Evolutionary conservation across 2,797 vertebrate species (phyloP).

Genomic region (Calcarius lapponicus): DNA sequence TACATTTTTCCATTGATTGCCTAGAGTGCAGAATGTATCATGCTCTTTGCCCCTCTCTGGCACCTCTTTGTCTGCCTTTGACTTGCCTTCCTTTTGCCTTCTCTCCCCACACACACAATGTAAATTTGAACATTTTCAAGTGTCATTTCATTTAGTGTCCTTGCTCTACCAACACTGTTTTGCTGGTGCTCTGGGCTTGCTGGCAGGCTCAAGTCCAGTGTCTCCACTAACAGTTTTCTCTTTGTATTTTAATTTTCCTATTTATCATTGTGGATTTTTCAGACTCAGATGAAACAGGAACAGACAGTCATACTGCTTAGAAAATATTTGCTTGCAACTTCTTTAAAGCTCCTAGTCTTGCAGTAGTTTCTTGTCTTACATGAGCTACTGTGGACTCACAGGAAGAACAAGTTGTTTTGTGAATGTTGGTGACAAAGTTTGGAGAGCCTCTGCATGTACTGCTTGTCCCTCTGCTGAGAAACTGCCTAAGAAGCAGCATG

Average conservation of each 20-base stretch:
- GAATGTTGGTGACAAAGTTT: neutral
- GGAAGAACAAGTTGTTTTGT: neutral
- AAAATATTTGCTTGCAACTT: neutral
- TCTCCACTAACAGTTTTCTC: neutral
- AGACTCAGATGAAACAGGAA: neutral
- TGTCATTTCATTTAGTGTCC: neutral
- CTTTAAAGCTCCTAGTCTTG: neutral
- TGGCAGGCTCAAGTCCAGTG: neutral
- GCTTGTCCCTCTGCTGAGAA: neutral
- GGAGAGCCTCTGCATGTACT: neutral
- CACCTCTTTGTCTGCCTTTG: neutral
- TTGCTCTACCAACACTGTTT: neutral
- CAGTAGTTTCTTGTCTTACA: neutral
- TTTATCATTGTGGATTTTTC: neutral
- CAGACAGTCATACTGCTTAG: neutral
- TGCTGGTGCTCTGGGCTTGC: neutral
- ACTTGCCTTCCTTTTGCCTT: neutral
- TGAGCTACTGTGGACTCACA: neutral
- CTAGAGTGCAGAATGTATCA: neutral
- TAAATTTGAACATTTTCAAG: neutral
- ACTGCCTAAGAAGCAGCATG: neutral
- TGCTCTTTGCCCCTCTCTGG: conserved; percentile 6
- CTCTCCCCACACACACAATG: neutral
- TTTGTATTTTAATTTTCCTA: neutral
- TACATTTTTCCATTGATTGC: neutral